Percentiles rank a stretch among this genome's conserved stretches.
Conservation (phyloP, 2,797 vertebrate genomes). For the Erethizon dorsatum region DNA sequence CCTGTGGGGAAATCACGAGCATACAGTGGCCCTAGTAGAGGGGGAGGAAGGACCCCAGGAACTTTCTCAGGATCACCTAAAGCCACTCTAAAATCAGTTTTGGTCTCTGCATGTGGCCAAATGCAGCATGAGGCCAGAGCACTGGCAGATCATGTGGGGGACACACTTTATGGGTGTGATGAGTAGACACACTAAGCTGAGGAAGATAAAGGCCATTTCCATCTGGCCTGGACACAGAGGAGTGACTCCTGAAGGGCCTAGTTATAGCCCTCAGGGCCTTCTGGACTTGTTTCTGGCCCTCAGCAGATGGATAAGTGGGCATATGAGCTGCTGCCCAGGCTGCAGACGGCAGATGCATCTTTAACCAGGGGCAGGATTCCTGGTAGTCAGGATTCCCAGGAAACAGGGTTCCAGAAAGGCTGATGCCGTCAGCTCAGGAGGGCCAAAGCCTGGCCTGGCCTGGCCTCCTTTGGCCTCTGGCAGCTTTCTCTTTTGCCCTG, state of each 20-base stretch:
- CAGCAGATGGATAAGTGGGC: background rate
- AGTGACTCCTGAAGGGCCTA: background rate
- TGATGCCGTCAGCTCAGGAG: rapidly evolving
- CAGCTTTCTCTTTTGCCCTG: background rate
- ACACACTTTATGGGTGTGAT: no score
- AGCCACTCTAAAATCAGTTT: background rate
- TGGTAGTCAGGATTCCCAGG: background rate
- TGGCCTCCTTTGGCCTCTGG: background rate
- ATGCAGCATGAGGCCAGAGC: background rate
- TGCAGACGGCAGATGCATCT: background rate
- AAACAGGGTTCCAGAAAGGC: background rate
- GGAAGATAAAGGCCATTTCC: background rate
- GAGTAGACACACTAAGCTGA: background rate
- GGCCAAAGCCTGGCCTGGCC: background rate
- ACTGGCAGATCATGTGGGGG: no score
- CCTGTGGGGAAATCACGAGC: background rate
- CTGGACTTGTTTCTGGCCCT: background rate
- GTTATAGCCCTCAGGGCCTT: background rate
- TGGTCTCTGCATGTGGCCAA: constrained; percentile 49
- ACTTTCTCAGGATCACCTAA: background rate
- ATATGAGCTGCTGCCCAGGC: background rate
- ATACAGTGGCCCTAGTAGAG: background rate
- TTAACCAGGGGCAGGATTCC: background rate
- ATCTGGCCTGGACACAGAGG: no score
- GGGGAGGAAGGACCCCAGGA: background rate